Base-by-base conservation (phyloP, 1,140 invertebrate species). In the Dinoponera quadriceps region DNA sequence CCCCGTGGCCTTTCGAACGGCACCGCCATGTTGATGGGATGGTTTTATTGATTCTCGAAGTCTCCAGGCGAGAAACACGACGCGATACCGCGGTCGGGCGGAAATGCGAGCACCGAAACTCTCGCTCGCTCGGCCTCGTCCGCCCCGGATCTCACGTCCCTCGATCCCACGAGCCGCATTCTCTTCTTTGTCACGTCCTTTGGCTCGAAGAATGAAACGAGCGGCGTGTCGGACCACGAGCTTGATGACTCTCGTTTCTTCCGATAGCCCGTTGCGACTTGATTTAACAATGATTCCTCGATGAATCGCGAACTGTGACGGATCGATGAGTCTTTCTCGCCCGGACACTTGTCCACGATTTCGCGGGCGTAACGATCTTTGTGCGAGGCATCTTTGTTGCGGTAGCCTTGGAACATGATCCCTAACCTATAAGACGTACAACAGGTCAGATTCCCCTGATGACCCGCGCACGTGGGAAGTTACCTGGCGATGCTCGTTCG, bases 1-100 rank as follows among this genome's bases (percentile, higher is more conserved):
- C 77, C 82, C 84, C 78, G 88, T 90, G 88, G 86, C 88, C 90
- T n/a, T 83, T 85, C 90, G 85, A 87, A 85, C 83, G 9, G 38
- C 65, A 84, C 86, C 92, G 93, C 93, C 93, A 94, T 94, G 86
- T 94, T 94, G 91, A 77, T 74, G 74, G 71, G 86, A 84, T 69
- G 85, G 78, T 88, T 87, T 91, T 94, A 94, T 94, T 94, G 93
- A 94, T 94, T 94, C 91, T 91, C 91, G 91, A 92, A 93, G 73
- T 91, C 93, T 94, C 92, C 88, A 82, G 84, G 85, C 88, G 84
- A 84, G 33, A 88, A 65, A 57, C 9, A 3, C 68, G 51, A 20
- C 14, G 9, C 14, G 7, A 20, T 44, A n/a, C n/a, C n/a, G n/a
- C 11, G 13, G 18, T 44, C 54, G 14, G n/a, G 4, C 25, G 14